Evolutionary conservation across 2,113 vertebrate species (phyloP).

Genomic region (Paraplagusia blochii): DNA sequence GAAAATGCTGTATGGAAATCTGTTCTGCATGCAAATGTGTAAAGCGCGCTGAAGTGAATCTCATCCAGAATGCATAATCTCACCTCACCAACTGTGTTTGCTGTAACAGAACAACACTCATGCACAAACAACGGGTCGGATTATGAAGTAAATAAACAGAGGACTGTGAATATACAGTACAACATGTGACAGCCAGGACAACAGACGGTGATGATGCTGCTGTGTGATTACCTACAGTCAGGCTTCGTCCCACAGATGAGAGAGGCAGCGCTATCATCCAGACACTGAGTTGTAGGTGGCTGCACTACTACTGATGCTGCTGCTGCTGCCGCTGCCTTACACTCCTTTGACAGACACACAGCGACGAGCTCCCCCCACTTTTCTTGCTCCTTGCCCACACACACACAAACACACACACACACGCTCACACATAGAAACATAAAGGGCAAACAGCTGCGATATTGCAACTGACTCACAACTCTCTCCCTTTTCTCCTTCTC

Average conservation of each 20-base stretch:
- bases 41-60: conserved; percentile 37
- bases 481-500: not conserved
- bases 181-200: not conserved
- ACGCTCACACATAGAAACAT: conserved; percentile 22
- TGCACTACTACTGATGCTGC: conserved; percentile 61
- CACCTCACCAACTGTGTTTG: conserved; percentile 6
- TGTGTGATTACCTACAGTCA: conserved; percentile 69
- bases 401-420: conserved; percentile 17
- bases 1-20: conserved; percentile 63
- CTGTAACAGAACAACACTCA: not conserved
- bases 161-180: conserved; percentile 6
- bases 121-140: not conserved
- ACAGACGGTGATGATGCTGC: not conserved
- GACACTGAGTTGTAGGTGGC: conserved; percentile 58
- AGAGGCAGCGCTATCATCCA: conserved; percentile 73
- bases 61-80: conserved; percentile 4
- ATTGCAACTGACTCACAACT: conserved; percentile 23
- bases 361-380: conserved; percentile 34
- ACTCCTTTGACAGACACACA: conserved; percentile 49
- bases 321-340: conserved; percentile 56
- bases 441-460: conserved; percentile 60
- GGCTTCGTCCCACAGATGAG: conserved; percentile 69
- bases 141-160: conserved; percentile 1
- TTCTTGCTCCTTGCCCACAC: conserved; percentile 20
- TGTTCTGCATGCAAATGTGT: conserved; percentile 56